These are phyloP conservation scores for Chrysocyon brachyurus DNA, from an alignment of 2,797 vertebrate species.

Conservation along the genomic window DNA sequence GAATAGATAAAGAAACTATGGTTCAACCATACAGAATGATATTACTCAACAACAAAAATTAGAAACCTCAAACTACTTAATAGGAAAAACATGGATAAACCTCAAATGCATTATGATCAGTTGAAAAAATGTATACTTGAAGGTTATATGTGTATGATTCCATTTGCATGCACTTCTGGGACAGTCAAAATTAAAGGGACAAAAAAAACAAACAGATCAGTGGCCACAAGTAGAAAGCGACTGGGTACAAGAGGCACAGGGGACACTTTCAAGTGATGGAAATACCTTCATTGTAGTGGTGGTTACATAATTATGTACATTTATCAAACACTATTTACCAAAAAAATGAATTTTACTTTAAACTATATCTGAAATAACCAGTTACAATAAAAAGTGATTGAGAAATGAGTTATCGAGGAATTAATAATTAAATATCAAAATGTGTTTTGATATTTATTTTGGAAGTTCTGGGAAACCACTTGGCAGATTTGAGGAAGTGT, in stretches of 20 bases:
- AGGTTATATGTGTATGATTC: background rate
- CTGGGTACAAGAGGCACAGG: background rate
- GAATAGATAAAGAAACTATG: background rate
- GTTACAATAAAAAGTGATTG: background rate
- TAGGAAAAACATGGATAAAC: background rate
- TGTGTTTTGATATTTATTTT: background rate
- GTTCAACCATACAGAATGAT: background rate
- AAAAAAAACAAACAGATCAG: background rate
- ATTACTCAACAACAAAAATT: background rate
- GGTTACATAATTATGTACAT: background rate
- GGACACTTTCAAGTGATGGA: background rate
- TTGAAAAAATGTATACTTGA: background rate
- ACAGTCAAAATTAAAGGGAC: background rate
- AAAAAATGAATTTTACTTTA: background rate
- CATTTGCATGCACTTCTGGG: background rate
- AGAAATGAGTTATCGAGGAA: background rate
- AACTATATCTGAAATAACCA: background rate
- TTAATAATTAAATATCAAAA: background rate
- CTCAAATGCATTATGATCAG: background rate
- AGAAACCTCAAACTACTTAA: background rate
- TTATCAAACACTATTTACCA: background rate
- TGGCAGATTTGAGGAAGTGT: background rate
- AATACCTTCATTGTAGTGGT: background rate
- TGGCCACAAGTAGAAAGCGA: background rate
- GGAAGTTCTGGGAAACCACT: background rate